Percentiles rank a stretch among this genome's conserved stretches.
These are phyloP conservation scores for Alitta virens DNA, from an alignment of 2,888 invertebrate genomes.

Conservation along the genomic window DNA sequence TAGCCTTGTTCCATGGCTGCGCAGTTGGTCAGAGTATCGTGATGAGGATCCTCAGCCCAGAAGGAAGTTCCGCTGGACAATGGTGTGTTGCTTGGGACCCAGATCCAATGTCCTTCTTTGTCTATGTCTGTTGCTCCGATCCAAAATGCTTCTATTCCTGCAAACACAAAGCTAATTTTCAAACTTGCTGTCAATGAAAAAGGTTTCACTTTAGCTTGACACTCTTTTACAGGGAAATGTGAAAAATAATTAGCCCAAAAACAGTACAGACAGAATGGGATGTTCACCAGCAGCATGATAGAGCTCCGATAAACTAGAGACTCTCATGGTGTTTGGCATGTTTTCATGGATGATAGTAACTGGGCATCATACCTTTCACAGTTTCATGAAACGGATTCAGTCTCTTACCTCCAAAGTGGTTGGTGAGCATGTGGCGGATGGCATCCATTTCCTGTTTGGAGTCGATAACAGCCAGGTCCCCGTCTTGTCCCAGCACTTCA, in stretches of 20 bases:
- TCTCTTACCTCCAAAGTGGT: conserved; percentile 18
- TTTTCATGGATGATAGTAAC: too few relatives aligned
- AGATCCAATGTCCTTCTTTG: conserved; percentile 6
- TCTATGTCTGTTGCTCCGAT: conserved; percentile 10
- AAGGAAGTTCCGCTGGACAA: not conserved
- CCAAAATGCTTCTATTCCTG: conserved; percentile 17
- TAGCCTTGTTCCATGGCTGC: conserved; percentile 11
- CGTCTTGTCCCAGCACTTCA: conserved; percentile 3
- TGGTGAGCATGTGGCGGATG: not conserved
- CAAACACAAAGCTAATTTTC: too few relatives aligned
- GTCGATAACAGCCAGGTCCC: conserved; percentile 13
- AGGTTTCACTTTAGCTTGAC: too few relatives aligned
- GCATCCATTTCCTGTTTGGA: conserved; percentile 8
- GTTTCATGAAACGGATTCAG: too few relatives aligned
- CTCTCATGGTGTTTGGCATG: too few relatives aligned
- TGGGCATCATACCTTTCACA: too few relatives aligned
- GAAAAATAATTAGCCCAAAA: too few relatives aligned
- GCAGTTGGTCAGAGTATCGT: conserved; percentile 2
- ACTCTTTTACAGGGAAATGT: too few relatives aligned
- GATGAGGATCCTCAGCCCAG: conserved; percentile 1
- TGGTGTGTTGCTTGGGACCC: not conserved
- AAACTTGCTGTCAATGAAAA: too few relatives aligned
- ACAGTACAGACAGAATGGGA: too few relatives aligned
- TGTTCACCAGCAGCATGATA: too few relatives aligned
- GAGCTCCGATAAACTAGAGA: too few relatives aligned